Conservation (phyloP, 2,797 vertebrate genomes). For the Etheostoma nigrum region DNA sequence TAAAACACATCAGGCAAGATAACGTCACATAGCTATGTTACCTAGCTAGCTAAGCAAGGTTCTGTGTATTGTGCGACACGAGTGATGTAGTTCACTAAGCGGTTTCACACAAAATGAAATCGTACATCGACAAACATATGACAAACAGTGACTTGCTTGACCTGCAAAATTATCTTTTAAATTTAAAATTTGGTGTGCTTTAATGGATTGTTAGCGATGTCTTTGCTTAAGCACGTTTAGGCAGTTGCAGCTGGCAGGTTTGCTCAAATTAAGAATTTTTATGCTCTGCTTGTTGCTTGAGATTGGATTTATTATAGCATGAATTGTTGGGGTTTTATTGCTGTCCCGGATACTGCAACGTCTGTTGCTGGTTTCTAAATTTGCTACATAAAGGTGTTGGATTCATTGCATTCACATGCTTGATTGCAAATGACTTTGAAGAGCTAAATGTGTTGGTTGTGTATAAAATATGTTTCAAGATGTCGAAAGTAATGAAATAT, state of each 20-base stretch:
- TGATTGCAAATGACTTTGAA: slow-evolving; percentile 23
- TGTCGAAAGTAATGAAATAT: slow-evolving; percentile 11
- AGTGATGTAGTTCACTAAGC: too few species aligned
- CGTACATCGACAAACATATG: too few species aligned
- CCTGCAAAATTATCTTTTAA: too few species aligned
- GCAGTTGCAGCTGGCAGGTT: slow-evolving; percentile 16
- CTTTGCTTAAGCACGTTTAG: slow-evolving; percentile 3
- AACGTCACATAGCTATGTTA: too few species aligned
- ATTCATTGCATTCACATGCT: slow-evolving; percentile 33
- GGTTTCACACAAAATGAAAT: too few species aligned
- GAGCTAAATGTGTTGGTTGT: slow-evolving; percentile 12
- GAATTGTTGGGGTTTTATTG: slow-evolving; percentile 19
- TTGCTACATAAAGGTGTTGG: slow-evolving; percentile 15
- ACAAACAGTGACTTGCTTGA: too few species aligned
- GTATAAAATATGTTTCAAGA: slow-evolving; percentile 17
- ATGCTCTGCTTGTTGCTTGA: slow-evolving; percentile 16
- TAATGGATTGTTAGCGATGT: background rate
- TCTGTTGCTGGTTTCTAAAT: slow-evolving; percentile 15
- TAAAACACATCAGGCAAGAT: too few species aligned
- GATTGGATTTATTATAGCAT: slow-evolving; percentile 20
- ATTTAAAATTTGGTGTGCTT: too few species aligned
- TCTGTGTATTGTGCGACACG: too few species aligned
- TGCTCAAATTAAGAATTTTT: slow-evolving; percentile 17
- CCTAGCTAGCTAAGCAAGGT: too few species aligned
- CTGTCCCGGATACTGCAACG: background rate